These are phyloP conservation scores for Lepidurus packardi DNA, from an alignment of 1,140 invertebrate genomes.

Conservation along the genomic window DNA sequence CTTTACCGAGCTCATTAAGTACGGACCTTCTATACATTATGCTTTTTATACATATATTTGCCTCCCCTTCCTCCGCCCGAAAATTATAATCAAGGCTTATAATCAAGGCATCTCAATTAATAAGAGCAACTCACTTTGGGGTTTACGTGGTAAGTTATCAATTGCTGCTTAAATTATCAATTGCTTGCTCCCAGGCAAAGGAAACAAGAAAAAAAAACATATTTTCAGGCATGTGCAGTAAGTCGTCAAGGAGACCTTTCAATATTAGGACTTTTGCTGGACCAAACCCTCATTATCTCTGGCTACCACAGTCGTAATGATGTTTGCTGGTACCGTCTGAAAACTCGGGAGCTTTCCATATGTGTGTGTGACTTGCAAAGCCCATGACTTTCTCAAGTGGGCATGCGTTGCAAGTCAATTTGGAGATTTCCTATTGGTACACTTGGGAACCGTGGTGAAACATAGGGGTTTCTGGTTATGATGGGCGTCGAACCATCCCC, in stretches of 20 bases:
- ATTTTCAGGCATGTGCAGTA: background rate
- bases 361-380: background rate
- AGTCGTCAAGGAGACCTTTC: background rate
- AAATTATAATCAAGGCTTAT: background rate
- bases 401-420: constrained; percentile 9
- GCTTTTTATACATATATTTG: background rate
- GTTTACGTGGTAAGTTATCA: background rate
- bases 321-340: background rate
- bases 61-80: background rate
- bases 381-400: constrained; percentile 14
- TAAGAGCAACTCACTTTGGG: background rate
- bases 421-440: constrained; percentile 15
- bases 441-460: background rate
- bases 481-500: constrained; percentile 9
- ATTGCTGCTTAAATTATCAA: background rate
- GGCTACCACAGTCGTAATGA: background rate
- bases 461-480: background rate
- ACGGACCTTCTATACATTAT: background rate
- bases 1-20: background rate
- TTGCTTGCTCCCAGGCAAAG: background rate
- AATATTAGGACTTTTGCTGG: background rate
- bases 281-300: background rate
- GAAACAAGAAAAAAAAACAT: background rate
- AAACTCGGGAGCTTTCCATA: background rate
- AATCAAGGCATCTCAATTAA: background rate